Evolutionary conservation across 2,113 vertebrate species (phyloP), one percentile per base, ranked within the genome.

Genomic region (Rhadina sibilatrix): DNA sequence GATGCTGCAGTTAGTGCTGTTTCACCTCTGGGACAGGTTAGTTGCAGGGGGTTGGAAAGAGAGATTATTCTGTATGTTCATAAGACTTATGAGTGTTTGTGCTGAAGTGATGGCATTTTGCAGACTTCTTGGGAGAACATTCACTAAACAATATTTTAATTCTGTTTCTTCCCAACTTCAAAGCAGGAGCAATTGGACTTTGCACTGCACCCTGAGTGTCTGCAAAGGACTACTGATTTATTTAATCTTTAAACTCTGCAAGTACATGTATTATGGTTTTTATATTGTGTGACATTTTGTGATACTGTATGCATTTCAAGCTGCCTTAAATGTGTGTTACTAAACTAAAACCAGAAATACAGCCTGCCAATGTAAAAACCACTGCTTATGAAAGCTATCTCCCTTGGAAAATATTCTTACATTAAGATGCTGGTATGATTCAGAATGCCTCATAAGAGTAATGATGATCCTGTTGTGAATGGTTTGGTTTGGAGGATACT

Each of bases 131-230:
- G 64, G 91, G 76, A 92, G 79, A 90, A 65, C 25, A 12, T 40
- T 79, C 31, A 74, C 66, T 85, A 46, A 90, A 74, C 57, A 69
- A 23, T 84, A 50, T 50, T 47, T 78, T 69, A 86, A 88, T 96
- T 90, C 44, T 93, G 44, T 88, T 80, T 93, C 80, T 93, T 63
- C 64, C 28, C 63, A 56, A 54, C 76, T 92, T 88, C 52, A 69
- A 77, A 91, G 74, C 65, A 94, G 84, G 88, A 94, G 47, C 69
- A 88, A 4, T 79, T 95, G 84, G 56, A 94, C 92, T 95, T 96
- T 94, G 89, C 74, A 71, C 76, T 83, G 74, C 72, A 83, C 76
- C 65, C 63, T 74, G 47, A 64, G n/a, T 85, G 79, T 94, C 90
- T 94, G 69, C 84, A 92, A 92, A 90, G 71, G 21, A 38, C 87